Evolutionary conservation across 2,797 vertebrate species (phyloP).

Genomic region (Antennarius maculatus): DNA sequence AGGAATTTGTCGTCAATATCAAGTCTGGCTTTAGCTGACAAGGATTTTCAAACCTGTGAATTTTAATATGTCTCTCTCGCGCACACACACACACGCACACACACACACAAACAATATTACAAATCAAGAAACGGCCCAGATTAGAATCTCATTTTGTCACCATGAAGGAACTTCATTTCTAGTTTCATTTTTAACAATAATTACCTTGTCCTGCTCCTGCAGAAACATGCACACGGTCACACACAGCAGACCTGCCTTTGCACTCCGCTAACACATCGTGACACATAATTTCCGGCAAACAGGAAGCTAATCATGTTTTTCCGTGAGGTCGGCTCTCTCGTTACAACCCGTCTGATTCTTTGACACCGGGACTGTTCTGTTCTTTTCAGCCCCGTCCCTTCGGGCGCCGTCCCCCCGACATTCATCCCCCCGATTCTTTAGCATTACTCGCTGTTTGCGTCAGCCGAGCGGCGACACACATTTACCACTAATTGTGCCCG

Average conservation of each 20-base stretch:
- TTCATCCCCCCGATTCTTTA: slow-evolving; percentile 32
- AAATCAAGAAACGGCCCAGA: neutral
- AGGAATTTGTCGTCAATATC: too few species aligned
- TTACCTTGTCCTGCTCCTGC: slow-evolving; percentile 20
- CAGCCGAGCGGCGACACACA: slow-evolving; percentile 59
- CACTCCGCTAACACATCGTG: slow-evolving; percentile 24
- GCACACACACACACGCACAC: neutral
- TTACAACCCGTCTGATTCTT: slow-evolving; percentile 22
- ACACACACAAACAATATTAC: neutral
- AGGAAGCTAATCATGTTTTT: slow-evolving; percentile 51
- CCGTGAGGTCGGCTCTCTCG: slow-evolving; percentile 24
- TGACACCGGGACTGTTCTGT: slow-evolving; percentile 18
- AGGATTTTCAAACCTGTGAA: too few species aligned
- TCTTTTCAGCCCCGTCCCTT: slow-evolving; percentile 38
- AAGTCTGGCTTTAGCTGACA: too few species aligned
- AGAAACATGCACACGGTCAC: neutral
- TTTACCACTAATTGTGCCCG: slow-evolving; percentile 53
- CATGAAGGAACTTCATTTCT: slow-evolving; percentile 9
- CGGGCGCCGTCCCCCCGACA: slow-evolving; percentile 37
- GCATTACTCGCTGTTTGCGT: slow-evolving; percentile 64
- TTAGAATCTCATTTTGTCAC: neutral
- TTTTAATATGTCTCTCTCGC: too few species aligned
- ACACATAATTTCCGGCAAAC: slow-evolving; percentile 37
- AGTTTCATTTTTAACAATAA: slow-evolving; percentile 17
- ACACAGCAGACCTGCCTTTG: neutral